phyloP scores from a whole-genome alignment of 1,140 invertebrate species.

The Microplitis mediator region DNA sequence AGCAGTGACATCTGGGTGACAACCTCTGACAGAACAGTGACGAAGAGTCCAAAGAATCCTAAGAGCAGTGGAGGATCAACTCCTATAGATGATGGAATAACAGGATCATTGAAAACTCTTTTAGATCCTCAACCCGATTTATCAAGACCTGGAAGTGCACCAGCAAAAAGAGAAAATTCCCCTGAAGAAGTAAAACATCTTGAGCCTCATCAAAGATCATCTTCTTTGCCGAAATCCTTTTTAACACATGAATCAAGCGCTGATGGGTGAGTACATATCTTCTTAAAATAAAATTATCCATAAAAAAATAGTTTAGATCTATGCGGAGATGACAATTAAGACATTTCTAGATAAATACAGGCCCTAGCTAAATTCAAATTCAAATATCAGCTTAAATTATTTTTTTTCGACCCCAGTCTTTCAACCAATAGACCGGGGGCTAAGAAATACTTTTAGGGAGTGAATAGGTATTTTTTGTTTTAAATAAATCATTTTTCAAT shows the following conservation, averaged over 20 bases:
- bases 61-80: constrained; percentile 64
- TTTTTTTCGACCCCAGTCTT: too few species aligned
- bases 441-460: too few species aligned
- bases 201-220: constrained; percentile 65
- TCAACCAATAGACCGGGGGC: too few species aligned
- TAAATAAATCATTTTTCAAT: too few species aligned
- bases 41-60: constrained; percentile 59
- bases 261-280: constrained; percentile 46
- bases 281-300: not conserved
- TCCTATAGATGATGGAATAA: constrained; percentile 58
- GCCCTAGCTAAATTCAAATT: too few species aligned
- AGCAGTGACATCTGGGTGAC: constrained; percentile 66
- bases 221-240: constrained; percentile 71
- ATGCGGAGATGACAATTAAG: too few species aligned
- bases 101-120: constrained; percentile 50
- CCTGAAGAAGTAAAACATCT: constrained; percentile 47
- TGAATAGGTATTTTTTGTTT: too few species aligned
- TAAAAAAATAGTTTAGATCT: not conserved
- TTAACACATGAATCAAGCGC: constrained; percentile 55
- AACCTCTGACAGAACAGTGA: constrained; percentile 61
- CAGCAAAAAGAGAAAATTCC: constrained; percentile 53
- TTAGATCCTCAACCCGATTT: constrained; percentile 53
- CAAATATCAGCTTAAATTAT: too few species aligned
- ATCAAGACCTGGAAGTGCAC: constrained; percentile 65
- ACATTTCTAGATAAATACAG: too few species aligned